Conservation (phyloP, 2,113 vertebrate species). For the Azemiops feae region DNA sequence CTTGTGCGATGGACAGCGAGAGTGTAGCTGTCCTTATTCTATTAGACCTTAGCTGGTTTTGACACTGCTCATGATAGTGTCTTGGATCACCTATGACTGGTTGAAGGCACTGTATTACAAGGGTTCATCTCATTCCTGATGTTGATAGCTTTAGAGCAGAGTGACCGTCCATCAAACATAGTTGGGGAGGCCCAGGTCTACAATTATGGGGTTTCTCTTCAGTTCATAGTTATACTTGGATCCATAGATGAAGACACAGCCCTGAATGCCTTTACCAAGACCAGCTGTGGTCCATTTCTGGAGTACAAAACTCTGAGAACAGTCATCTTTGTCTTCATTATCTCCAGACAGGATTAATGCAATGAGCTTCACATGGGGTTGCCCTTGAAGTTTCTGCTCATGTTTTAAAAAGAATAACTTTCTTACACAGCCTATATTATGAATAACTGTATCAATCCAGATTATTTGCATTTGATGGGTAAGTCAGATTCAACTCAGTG, state of each 20-base stretch:
- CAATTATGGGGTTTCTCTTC: not conserved
- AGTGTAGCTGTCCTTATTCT: not conserved
- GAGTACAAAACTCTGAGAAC: not conserved
- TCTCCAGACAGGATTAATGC: not conserved
- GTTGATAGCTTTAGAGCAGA: not conserved
- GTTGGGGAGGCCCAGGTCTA: not conserved
- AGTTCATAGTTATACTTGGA: not conserved
- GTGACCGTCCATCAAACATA: not conserved
- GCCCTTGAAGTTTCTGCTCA: not conserved
- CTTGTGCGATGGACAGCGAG: not conserved
- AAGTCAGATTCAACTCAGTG: not conserved
- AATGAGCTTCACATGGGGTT: not conserved
- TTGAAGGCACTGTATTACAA: not conserved
- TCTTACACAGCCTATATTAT: not conserved
- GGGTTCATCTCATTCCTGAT: not conserved
- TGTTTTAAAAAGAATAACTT: not conserved
- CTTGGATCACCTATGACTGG: not conserved
- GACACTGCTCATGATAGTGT: not conserved
- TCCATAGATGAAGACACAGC: not conserved
- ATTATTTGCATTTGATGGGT: not conserved
- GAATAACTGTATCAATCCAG: not conserved
- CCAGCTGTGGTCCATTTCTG: not conserved
- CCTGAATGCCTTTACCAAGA: not conserved
- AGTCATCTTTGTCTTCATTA: not conserved
- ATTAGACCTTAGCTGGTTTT: not conserved